Base-by-base conservation (phyloP, 2,888 invertebrate species). In the Zhengitettix transpicula region DNA sequence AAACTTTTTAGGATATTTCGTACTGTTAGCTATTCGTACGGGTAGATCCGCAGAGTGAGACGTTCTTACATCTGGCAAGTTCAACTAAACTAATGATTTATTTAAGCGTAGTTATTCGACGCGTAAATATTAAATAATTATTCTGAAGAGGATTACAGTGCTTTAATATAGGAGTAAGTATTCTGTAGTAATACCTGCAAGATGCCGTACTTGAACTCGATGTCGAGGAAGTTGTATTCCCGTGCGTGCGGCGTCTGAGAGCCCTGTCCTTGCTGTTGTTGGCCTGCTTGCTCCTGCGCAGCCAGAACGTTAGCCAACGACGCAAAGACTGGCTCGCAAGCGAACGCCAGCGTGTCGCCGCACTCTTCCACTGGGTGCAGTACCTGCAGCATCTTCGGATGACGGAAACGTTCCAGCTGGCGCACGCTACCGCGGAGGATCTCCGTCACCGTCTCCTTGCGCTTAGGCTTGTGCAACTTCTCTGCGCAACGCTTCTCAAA, bases 401-500 rank as follows among this genome's bases (percentile, higher is more conserved):
- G 92, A 14, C 90, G 82, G 70, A 89, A 83, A 64, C 86, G 78
- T 69, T 91, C 89, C 70, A 96, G 77, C 66, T 87, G 84, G 58
- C 82, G 77, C 10, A 95, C 84, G 62, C 91, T 88, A 62, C 81
- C 80, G 44, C 91, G 80, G 58, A 96, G 77, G 60, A 91, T 82
- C 70, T 96, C 95, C 10, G 94, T 83, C 67, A 96, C 88, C n/a
- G 85, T 85, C 70, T 95, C 95, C 71, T 92, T 90, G 61, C 91
- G 80, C 67, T 92, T 88, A 7, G 93, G 93, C 69, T 92, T 95
- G 76, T 90, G 91, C 52, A 95, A 76, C 71, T 94, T 95, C 69
- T 95, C 95, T 0, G 90, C 93, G 60, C 87, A 83, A 65, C 89
- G 84, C 73, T 96, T 96, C 74, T 96, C 95, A 72, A 95, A 94